Percentiles rank a stretch among this genome's conserved stretches.
These are phyloP conservation scores for Seriola aureovittata DNA, from an alignment of 2,113 vertebrate genomes.

Conservation along the genomic window DNA sequence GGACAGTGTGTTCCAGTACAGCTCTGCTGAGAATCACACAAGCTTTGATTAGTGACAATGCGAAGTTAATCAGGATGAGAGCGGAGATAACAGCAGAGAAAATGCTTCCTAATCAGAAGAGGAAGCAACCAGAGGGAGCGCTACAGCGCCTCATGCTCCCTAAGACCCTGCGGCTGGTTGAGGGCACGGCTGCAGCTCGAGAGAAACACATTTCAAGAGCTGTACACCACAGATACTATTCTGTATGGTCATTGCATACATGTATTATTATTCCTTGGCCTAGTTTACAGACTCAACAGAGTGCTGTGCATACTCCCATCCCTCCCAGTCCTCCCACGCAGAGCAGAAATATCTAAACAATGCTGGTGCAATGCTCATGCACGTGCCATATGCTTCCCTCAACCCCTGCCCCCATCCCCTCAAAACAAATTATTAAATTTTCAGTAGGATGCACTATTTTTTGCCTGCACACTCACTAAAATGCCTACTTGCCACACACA, in stretches of 20 bases:
- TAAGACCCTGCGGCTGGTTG: background rate
- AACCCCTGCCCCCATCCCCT: slow-evolving; percentile 57
- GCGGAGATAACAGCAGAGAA: slow-evolving; percentile 40
- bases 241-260: slow-evolving; percentile 24
- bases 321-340: background rate
- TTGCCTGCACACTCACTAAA: slow-evolving; percentile 35
- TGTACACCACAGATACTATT: background rate
- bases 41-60: slow-evolving; percentile 61
- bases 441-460: slow-evolving; percentile 60
- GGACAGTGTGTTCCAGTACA: slow-evolving; percentile 48
- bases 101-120: slow-evolving; percentile 48
- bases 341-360: slow-evolving; percentile 29
- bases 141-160: slow-evolving; percentile 1
- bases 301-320: background rate
- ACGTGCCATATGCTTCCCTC: slow-evolving; percentile 50
- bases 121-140: slow-evolving; percentile 22
- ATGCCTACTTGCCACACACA: slow-evolving; percentile 28
- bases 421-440: slow-evolving; percentile 69
- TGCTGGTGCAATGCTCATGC: slow-evolving; percentile 29
- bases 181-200: background rate
- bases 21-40: slow-evolving; percentile 24
- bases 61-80: slow-evolving; percentile 62
- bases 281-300: slow-evolving; percentile 39
- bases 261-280: slow-evolving; percentile 31
- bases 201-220: background rate